These are phyloP conservation scores for Drosophila repleta DNA, from an alignment of 1,140 invertebrate species.

Conservation along the genomic window DNA sequence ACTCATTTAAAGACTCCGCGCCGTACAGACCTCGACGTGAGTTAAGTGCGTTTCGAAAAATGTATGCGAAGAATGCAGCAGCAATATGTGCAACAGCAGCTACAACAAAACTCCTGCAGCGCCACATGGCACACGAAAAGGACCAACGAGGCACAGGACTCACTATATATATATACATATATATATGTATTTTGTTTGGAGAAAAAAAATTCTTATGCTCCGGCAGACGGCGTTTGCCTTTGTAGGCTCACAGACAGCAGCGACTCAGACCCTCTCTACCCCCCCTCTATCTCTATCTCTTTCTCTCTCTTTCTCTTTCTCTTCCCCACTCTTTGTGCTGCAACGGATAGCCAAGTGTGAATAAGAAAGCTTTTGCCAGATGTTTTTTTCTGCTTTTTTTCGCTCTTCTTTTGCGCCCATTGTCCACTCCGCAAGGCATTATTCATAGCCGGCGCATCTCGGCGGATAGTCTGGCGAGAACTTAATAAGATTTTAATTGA, in stretches of 20 bases:
- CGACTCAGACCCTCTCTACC: neutral
- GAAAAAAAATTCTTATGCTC: conserved; percentile 41
- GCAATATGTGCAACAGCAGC: conserved; percentile 71
- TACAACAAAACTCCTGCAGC: conserved; percentile 16
- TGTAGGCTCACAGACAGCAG: conserved; percentile 7
- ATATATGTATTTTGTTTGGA: conserved; percentile 28
- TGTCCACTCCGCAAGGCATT: conserved; percentile 32
- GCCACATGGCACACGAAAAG: conserved; percentile 41
- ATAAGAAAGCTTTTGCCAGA: conserved; percentile 71
- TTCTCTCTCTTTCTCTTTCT: neutral
- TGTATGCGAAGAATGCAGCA: conserved; percentile 81
- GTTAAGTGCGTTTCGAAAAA: conserved; percentile 77
- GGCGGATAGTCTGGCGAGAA: conserved; percentile 51
- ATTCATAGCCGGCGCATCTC: conserved; percentile 39
- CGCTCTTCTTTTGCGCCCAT: conserved; percentile 6
- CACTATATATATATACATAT: neutral
- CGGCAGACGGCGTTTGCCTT: conserved; percentile 51
- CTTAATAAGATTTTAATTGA: conserved; percentile 83
- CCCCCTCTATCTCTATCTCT: neutral
- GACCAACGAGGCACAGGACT: conserved; percentile 42
- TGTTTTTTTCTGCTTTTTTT: conserved; percentile 15
- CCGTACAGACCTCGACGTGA: conserved; percentile 62
- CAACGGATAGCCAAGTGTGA: conserved; percentile 58
- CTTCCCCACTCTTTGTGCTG: neutral
- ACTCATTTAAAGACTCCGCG: conserved; percentile 67